Base-by-base conservation (phyloP, 2,113 vertebrate genomes). In the Syngnathus floridae region DNA sequence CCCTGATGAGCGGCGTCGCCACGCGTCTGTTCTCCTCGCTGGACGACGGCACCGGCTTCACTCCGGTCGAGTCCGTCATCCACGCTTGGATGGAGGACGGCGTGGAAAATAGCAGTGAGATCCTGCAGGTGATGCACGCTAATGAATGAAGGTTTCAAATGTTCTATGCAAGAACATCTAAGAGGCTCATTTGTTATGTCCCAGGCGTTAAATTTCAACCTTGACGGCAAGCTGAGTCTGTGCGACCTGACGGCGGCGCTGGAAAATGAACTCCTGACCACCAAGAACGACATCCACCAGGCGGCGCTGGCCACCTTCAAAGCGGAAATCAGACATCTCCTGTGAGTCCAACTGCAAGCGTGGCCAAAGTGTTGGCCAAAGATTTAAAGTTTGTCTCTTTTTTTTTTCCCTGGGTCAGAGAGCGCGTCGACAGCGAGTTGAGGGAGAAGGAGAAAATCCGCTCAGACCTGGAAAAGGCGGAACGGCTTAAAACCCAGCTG, bases 61-160 rank as follows among this genome's bases (percentile, higher is more conserved):
- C 92, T 0, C 88, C 92, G 0, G 94, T 88, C 17, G 96, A 98
- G 64, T 74, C 73, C 1, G 63, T 99, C 36, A 88, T 98, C 1
- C 95, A 98, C 51, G 85, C 90, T 68, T 99, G 97, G 97, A 89
- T 94, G 55, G 92, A 95, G 19, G 94, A 95, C 62, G 96, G 97
- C 37, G 84, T 99, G 1, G 92, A 95, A 49, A 95, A 97, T 84
- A 91, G 95, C 82, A 84, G 91, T 9, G 94, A 97, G 54, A 92
- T 99, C 84, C 88, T 99, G 41, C 92, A 96, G 95, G 97, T 98
- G 48, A 38, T 16, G 55, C 14, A 4, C 1, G 35, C 12, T 10
- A 36, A 14, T 35, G 46, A 51, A 31, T 31, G 26, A 3, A 31
- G 26, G 26, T 31, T 31, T 2, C 26, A 31, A 31, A 31, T 31